These are phyloP conservation scores for Torymus texanus DNA, from an alignment of 2,888 invertebrate species.

Conservation along the genomic window DNA sequence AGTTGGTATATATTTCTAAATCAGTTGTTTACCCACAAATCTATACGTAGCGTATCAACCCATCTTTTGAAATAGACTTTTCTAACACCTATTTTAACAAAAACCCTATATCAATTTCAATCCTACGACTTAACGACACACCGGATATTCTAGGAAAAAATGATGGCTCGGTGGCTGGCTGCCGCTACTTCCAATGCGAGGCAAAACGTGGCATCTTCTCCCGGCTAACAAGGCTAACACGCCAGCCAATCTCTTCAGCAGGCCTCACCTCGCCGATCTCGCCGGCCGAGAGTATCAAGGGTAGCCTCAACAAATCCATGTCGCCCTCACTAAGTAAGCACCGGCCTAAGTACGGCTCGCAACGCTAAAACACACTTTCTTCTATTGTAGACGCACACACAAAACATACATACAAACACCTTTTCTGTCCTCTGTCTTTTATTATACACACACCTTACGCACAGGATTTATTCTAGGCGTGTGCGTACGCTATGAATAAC, in stretches of 20 bases:
- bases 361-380: slow-evolving; percentile 21
- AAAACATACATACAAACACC: background rate
- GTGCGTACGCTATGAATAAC: too few relatives aligned
- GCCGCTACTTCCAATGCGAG: slow-evolving; percentile 95
- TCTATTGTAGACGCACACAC: background rate
- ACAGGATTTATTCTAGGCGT: too few relatives aligned
- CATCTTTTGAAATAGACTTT: background rate
- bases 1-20: too few relatives aligned
- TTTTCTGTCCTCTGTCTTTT: background rate
- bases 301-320: slow-evolving; percentile 72
- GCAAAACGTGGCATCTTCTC: slow-evolving; percentile 96
- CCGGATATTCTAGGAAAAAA: slow-evolving; percentile 86
- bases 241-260: slow-evolving; percentile 79
- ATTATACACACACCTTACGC: background rate
- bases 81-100: too few relatives aligned
- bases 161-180: slow-evolving; percentile 95
- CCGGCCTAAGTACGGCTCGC: slow-evolving; percentile 45
- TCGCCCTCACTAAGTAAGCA: slow-evolving; percentile 73
- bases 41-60: too few relatives aligned
- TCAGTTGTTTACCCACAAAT: too few relatives aligned
- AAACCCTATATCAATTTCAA: too few relatives aligned
- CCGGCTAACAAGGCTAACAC: slow-evolving; percentile 88
- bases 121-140: background rate
- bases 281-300: slow-evolving; percentile 76
- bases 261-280: slow-evolving; percentile 69